Evolutionary conservation across 2,797 vertebrate genomes (phyloP).

Genomic region (Intellagama lesueurii): DNA sequence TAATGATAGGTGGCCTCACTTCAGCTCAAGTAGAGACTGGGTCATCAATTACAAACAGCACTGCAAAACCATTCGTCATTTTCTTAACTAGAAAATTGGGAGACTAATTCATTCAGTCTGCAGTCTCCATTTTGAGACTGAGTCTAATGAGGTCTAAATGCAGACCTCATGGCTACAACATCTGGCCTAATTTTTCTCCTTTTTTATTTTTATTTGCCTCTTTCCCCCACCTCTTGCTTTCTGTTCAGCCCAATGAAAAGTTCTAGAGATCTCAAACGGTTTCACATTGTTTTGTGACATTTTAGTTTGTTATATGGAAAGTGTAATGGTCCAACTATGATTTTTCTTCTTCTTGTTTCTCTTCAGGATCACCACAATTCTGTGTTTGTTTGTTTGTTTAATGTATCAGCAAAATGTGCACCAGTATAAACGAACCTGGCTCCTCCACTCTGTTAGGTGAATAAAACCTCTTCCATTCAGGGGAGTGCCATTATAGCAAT

Average conservation of each 20-base stretch:
- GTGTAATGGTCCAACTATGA: background rate
- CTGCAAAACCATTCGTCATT: background rate
- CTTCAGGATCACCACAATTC: background rate
- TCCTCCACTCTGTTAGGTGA: background rate
- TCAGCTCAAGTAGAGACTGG: background rate
- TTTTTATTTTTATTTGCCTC: background rate
- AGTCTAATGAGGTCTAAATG: background rate
- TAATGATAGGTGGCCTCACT: background rate
- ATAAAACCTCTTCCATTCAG: background rate
- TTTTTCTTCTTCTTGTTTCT: background rate
- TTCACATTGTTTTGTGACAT: background rate
- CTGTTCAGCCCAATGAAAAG: background rate
- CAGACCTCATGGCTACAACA: background rate
- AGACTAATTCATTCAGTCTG: constrained; percentile 2
- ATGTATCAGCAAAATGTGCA: background rate
- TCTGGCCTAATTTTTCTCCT: background rate
- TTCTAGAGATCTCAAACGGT: background rate
- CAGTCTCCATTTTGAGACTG: background rate
- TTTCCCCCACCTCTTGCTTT: background rate
- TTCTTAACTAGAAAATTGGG: background rate
- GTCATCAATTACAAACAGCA: background rate
- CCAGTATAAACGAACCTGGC: background rate
- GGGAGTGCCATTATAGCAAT: background rate
- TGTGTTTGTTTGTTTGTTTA: background rate
- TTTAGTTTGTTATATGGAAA: background rate